Evolutionary conservation across 2,113 vertebrate genomes (phyloP).

Genomic region (Ochotona curzoniae): DNA sequence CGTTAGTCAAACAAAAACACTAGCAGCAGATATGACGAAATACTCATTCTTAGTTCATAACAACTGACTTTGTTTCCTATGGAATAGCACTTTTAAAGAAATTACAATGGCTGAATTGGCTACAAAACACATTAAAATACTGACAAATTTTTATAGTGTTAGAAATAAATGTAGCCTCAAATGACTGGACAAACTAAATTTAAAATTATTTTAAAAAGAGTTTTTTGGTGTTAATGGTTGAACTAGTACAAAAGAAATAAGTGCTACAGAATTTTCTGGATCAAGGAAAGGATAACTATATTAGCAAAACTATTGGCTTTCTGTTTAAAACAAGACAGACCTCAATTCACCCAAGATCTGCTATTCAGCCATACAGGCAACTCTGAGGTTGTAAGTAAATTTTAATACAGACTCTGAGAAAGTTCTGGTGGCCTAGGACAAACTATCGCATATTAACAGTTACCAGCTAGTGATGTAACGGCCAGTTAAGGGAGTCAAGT

Average conservation of each 20-base stretch:
- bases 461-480: neutral
- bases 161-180: constrained; percentile 9
- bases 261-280: too few relatives aligned
- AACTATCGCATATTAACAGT: neutral
- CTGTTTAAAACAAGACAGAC: constrained; percentile 29
- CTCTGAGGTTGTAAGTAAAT: neutral
- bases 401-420: neutral
- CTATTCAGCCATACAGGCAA: neutral
- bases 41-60: constrained; percentile 32
- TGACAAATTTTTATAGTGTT: too few relatives aligned
- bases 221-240: neutral
- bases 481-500: neutral
- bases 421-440: neutral
- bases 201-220: neutral
- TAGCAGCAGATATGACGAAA: neutral
- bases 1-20: neutral
- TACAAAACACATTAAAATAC: neutral
- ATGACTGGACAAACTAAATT: constrained; percentile 46
- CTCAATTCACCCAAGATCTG: neutral
- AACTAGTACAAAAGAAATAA: too few relatives aligned
- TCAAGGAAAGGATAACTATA: too few relatives aligned
- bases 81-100: constrained; percentile 7
- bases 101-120: neutral
- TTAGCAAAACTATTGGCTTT: constrained; percentile 5
- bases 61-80: neutral